These are phyloP conservation scores for Osmerus eperlanus DNA, from an alignment of 2,113 vertebrate genomes.

Conservation along the genomic window DNA sequence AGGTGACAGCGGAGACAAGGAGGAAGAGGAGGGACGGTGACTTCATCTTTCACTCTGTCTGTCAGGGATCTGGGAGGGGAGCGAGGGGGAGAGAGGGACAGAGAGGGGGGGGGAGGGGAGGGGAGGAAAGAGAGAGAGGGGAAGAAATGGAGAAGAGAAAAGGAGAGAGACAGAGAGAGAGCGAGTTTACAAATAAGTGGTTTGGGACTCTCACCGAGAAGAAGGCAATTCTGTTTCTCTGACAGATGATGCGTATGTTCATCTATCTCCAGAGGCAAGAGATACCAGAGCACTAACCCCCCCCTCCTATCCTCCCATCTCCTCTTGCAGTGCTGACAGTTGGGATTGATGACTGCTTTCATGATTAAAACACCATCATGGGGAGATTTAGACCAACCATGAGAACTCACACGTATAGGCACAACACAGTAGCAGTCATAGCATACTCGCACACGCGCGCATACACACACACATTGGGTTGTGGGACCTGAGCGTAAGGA, in stretches of 20 bases:
- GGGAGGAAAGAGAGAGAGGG: constrained; percentile 5
- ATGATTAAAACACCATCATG: too few relatives aligned
- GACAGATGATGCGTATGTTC: too few relatives aligned
- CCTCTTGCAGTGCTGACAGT: too few relatives aligned
- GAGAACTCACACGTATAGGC: not conserved
- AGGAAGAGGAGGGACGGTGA: constrained; percentile 75
- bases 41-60: constrained; percentile 81
- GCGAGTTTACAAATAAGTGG: not conserved
- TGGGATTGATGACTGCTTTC: too few relatives aligned
- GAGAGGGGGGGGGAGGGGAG: not conserved
- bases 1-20: constrained; percentile 78
- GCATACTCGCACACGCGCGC: not conserved
- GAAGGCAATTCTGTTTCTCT: too few relatives aligned
- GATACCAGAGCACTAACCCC: too few relatives aligned
- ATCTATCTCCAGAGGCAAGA: too few relatives aligned
- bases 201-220: not conserved
- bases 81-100: constrained; percentile 20
- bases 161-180: too few relatives aligned
- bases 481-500: not conserved
- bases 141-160: not conserved
- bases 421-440: not conserved
- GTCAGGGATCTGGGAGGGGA: constrained; percentile 68
- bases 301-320: too few relatives aligned
- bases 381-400: not conserved
- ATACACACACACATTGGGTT: not conserved